These are phyloP conservation scores for Serilophus lunatus DNA, from an alignment of 2,113 vertebrate species.

Conservation along the genomic window DNA sequence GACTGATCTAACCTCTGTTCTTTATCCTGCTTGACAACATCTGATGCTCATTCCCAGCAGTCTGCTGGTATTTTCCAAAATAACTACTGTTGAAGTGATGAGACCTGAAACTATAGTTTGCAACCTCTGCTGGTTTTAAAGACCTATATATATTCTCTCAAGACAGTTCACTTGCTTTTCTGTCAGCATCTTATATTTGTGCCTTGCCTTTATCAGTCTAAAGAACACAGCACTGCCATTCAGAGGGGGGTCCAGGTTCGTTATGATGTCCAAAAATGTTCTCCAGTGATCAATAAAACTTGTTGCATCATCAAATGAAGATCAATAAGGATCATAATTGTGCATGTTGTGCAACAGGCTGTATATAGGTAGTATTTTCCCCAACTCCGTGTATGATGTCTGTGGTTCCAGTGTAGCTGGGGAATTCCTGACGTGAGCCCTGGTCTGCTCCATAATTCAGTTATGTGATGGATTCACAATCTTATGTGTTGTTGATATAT, in stretches of 20 bases:
- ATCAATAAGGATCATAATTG: not conserved
- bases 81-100: not conserved
- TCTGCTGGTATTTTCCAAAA: not conserved
- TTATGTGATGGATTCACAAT: not conserved
- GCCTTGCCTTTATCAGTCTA: not conserved
- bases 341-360: not conserved
- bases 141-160: not conserved
- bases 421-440: not conserved
- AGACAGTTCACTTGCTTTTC: not conserved
- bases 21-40: not conserved
- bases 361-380: not conserved
- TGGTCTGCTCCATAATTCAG: not conserved
- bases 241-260: not conserved
- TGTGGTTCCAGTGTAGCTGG: not conserved
- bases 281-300: not conserved
- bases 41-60: not conserved
- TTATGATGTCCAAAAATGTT: not conserved
- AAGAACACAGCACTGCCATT: not conserved
- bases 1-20: not conserved
- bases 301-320: not conserved
- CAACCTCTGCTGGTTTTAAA: not conserved
- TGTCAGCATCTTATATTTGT: not conserved
- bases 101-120: not conserved
- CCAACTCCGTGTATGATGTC: not conserved
- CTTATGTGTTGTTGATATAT: rapidly evolving